Evolutionary conservation across 2,113 vertebrate species (phyloP).

Genomic region (Amblyornis subalaris): DNA sequence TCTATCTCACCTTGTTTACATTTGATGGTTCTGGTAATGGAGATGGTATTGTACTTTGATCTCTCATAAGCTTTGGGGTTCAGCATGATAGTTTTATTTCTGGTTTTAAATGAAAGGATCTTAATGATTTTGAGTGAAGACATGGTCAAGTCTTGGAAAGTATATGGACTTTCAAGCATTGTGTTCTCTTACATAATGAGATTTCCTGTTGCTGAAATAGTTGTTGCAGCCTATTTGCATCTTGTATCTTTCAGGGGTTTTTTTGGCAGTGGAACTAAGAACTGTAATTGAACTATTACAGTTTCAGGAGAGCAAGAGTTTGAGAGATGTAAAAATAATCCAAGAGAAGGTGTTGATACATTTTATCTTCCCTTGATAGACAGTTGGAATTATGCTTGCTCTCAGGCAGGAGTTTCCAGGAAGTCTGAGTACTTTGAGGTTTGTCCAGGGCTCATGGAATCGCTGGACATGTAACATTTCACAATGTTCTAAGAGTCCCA

Average conservation of each 20-base stretch:
- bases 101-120: neutral
- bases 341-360: neutral
- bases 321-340: neutral
- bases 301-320: neutral
- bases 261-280: neutral
- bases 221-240: neutral
- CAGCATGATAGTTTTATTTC: neutral
- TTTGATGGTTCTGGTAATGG: neutral
- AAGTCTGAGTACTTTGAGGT: neutral
- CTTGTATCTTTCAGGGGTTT: neutral
- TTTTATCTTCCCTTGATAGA: neutral
- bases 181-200: neutral
- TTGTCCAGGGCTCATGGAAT: neutral
- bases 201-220: neutral
- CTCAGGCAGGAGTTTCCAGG: neutral
- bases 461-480: neutral
- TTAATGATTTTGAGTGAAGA: neutral
- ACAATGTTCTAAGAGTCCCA: neutral
- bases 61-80: neutral
- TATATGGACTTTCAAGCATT: neutral
- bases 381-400: neutral
- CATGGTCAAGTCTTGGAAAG: neutral
- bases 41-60: neutral
- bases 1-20: slow-evolving; percentile 30
- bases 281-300: neutral